These are phyloP conservation scores for Drosophila cracens DNA, from an alignment of 2,888 invertebrate species.

Conservation along the genomic window DNA sequence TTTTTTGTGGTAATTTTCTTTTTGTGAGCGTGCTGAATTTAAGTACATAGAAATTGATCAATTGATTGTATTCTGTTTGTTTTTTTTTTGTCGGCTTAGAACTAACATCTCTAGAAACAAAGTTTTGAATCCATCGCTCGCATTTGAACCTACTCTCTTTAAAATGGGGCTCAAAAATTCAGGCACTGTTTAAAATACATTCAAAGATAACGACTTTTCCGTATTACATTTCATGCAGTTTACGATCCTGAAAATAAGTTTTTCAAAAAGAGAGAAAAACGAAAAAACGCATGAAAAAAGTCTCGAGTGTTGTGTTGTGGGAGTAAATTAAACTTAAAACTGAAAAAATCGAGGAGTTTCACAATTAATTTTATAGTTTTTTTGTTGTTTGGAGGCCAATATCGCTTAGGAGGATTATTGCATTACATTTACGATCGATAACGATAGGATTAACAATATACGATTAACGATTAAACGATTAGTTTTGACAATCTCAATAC, in stretches of 20 bases:
- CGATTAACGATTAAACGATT: slow-evolving; percentile 35
- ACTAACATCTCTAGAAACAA: slow-evolving; percentile 17
- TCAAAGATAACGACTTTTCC: slow-evolving; percentile 82
- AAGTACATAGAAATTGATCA: slow-evolving; percentile 13
- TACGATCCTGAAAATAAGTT: slow-evolving; percentile 82
- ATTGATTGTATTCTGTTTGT: slow-evolving; percentile 24
- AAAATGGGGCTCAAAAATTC: slow-evolving; percentile 37
- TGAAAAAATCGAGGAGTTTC: slow-evolving; percentile 22
- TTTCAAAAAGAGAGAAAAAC: slow-evolving; percentile 47
- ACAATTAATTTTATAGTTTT: slow-evolving; percentile 23
- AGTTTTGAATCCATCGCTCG: slow-evolving; percentile 39
- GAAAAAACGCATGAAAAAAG: slow-evolving; percentile 44
- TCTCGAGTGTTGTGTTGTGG: not conserved
- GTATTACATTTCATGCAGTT: slow-evolving; percentile 84
- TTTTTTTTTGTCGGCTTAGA: slow-evolving; percentile 14
- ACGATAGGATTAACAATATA: slow-evolving; percentile 38
- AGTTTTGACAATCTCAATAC: slow-evolving; percentile 60
- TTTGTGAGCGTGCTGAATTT: slow-evolving; percentile 39
- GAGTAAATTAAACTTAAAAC: slow-evolving; percentile 23
- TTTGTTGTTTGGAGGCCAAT: slow-evolving; percentile 24
- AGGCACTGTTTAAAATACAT: slow-evolving; percentile 79
- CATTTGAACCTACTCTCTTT: slow-evolving; percentile 47
- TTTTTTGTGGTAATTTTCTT: not conserved
- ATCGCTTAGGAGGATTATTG: slow-evolving; percentile 16
- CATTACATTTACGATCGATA: slow-evolving; percentile 43